Conservation (phyloP, 2,797 vertebrate species). For the Intellagama lesueurii region DNA sequence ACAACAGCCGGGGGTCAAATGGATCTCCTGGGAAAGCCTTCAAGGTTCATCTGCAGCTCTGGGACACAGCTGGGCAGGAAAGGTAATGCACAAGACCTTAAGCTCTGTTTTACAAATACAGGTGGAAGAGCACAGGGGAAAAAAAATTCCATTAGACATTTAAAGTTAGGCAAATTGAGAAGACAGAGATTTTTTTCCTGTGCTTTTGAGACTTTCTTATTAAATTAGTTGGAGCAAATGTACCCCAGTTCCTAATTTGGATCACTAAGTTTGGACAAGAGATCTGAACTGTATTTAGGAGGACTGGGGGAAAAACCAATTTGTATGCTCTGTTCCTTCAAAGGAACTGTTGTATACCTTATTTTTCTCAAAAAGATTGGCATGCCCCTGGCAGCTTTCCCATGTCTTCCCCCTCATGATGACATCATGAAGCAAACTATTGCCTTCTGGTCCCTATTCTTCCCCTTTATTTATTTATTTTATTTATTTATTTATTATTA, state of each 20-base stretch:
- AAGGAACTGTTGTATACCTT: background rate
- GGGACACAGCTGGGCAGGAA: constrained; percentile 97
- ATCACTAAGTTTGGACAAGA: background rate
- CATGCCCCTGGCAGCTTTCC: background rate
- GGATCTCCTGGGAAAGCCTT: constrained; percentile 88
- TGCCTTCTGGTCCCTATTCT: background rate
- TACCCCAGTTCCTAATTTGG: background rate
- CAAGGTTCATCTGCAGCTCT: constrained; percentile 95
- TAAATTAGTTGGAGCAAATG: background rate
- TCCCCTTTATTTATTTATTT: no score
- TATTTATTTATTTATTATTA: no score
- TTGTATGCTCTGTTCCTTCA: background rate
- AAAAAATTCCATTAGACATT: rapidly evolving
- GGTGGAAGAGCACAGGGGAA: background rate
- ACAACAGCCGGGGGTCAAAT: constrained; percentile 86
- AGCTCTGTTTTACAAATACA: background rate
- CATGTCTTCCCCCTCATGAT: background rate
- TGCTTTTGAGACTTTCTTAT: background rate
- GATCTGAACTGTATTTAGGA: background rate
- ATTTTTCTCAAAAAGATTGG: background rate
- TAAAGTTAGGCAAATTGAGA: background rate
- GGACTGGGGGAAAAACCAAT: background rate
- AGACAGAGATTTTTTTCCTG: background rate
- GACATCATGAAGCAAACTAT: background rate
- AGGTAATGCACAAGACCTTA: constrained; percentile 77